Conservation (phyloP, 2,797 vertebrate species). For the Rallus crepitans region DNA sequence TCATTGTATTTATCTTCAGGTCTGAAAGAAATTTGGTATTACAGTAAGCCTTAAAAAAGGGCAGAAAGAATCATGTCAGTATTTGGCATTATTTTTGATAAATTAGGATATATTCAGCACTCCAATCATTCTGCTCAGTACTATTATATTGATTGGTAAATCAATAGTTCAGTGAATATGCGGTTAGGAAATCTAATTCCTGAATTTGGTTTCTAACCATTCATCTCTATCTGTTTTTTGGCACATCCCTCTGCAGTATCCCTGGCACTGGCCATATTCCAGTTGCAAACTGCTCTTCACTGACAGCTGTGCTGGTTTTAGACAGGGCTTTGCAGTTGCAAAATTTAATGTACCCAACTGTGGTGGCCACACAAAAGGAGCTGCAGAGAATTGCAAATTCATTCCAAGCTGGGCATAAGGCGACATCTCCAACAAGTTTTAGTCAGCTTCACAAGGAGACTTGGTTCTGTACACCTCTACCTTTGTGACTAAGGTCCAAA, state of each 20-base stretch:
- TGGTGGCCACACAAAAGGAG: background rate
- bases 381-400: background rate
- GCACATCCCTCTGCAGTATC: background rate
- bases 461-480: background rate
- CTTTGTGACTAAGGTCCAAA: background rate
- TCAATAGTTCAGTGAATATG: conserved; percentile 23
- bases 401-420: background rate
- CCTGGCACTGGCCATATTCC: background rate
- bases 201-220: conserved; percentile 30
- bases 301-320: conserved; percentile 31
- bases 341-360: background rate
- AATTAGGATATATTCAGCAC: background rate
- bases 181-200: conserved; percentile 36
- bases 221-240: background rate
- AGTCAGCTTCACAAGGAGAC: background rate
- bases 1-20: background rate
- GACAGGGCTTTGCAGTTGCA: background rate
- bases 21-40: background rate
- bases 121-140: background rate
- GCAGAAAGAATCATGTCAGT: background rate
- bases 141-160: conserved; percentile 39
- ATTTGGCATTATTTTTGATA: conserved; percentile 3
- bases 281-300: background rate
- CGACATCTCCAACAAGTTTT: background rate
- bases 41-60: background rate